These are phyloP conservation scores for Pachyuromys duprasi DNA, from an alignment of 2,797 vertebrate genomes.

Conservation along the genomic window DNA sequence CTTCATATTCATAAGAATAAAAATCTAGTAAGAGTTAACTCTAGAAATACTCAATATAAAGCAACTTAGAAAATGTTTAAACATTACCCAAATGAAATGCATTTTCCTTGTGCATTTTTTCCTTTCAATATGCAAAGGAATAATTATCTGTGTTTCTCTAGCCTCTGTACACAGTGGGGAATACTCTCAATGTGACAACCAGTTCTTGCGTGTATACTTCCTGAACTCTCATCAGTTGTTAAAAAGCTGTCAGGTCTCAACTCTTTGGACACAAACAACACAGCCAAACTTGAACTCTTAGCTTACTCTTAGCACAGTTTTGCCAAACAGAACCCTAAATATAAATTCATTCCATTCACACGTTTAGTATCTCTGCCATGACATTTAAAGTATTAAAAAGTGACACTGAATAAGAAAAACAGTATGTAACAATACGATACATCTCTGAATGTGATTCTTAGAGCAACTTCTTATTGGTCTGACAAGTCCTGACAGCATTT, in stretches of 20 bases:
- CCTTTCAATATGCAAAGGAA: neutral
- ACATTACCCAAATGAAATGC: neutral
- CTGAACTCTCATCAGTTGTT: neutral
- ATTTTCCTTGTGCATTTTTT: neutral
- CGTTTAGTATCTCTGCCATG: neutral
- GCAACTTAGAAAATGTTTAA: neutral
- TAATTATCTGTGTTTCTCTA: neutral
- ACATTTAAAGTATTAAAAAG: neutral
- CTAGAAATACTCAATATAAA: constrained; percentile 50
- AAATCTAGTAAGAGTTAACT: constrained; percentile 20
- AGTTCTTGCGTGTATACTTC: neutral
- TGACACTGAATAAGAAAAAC: constrained; percentile 4
- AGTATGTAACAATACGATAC: constrained; percentile 7
- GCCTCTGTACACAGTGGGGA: neutral
- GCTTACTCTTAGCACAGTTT: neutral
- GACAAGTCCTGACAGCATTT: neutral
- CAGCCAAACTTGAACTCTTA: neutral
- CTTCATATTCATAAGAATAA: neutral
- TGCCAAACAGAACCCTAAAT: neutral
- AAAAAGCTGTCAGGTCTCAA: neutral
- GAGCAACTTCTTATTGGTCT: neutral
- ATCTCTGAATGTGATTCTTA: neutral
- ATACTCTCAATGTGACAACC: neutral
- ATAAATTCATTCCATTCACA: neutral
- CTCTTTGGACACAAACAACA: neutral